Conservation (phyloP, 2,888 invertebrate genomes). For the Acronicta alni region DNA sequence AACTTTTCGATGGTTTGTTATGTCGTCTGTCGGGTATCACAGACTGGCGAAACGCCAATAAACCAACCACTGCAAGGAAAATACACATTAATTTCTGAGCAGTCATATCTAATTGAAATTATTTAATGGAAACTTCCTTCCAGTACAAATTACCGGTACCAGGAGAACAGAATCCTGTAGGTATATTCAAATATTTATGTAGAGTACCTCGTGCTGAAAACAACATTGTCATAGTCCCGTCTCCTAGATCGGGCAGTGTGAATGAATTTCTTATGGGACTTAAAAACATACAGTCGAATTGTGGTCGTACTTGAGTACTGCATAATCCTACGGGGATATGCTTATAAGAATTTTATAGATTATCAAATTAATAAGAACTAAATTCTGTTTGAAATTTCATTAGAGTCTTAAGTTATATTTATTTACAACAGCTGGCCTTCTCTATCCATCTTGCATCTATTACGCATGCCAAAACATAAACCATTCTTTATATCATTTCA, state of each 20-base stretch:
- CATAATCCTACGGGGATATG: too few relatives aligned
- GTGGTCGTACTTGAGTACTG: too few relatives aligned
- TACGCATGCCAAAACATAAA: slow-evolving; percentile 28
- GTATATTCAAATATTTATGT: not conserved
- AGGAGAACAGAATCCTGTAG: slow-evolving; percentile 18
- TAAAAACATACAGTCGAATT: too few relatives aligned
- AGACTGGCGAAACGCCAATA: not conserved
- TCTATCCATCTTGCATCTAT: slow-evolving; percentile 16
- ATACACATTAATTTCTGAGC: slow-evolving; percentile 27
- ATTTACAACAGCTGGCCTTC: not conserved
- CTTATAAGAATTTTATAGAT: too few relatives aligned
- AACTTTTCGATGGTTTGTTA: not conserved
- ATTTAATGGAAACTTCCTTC: slow-evolving; percentile 18
- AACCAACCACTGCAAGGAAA: slow-evolving; percentile 10
- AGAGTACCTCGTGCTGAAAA: too few relatives aligned
- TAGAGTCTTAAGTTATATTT: slow-evolving; percentile 8
- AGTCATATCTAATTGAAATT: slow-evolving; percentile 11
- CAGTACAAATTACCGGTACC: slow-evolving; percentile 3
- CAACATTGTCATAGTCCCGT: too few relatives aligned
- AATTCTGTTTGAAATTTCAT: slow-evolving; percentile 10
- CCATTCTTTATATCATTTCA: slow-evolving; percentile 39
- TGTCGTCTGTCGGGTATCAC: not conserved
- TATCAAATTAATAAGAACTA: not conserved
- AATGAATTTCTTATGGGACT: too few relatives aligned
- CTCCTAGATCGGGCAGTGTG: too few relatives aligned